phyloP scores from a whole-genome alignment of 2,888 invertebrate genomes.

The Orthonevra nobilis region DNA sequence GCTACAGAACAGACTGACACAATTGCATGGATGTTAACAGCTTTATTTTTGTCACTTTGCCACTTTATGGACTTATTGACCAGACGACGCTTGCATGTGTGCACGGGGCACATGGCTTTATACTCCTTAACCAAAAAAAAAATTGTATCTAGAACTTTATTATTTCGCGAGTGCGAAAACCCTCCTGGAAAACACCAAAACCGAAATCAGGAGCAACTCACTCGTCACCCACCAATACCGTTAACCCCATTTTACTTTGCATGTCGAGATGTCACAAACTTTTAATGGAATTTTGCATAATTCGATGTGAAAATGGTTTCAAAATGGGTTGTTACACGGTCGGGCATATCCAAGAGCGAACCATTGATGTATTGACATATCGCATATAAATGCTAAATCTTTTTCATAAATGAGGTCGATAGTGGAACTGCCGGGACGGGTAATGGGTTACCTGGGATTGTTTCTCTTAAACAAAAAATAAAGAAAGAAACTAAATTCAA shows the following conservation, averaged over 20 bases:
- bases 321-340: slow-evolving; percentile 48
- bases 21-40: background rate
- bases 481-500: no score
- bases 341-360: slow-evolving; percentile 19
- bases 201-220: slow-evolving; percentile 11
- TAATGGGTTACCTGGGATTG: no score
- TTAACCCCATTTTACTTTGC: slow-evolving; percentile 52
- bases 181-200: slow-evolving; percentile 27
- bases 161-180: slow-evolving; percentile 17
- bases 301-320: slow-evolving; percentile 63
- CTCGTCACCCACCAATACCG: slow-evolving; percentile 2
- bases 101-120: background rate
- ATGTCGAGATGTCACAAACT: slow-evolving; percentile 68
- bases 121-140: slow-evolving; percentile 11
- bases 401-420: no score
- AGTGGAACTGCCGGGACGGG: no score
- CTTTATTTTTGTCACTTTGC: slow-evolving; percentile 21
- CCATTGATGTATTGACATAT: slow-evolving; percentile 54
- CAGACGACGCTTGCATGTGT: slow-evolving; percentile 1
- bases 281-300: slow-evolving; percentile 69
- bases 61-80: no score
- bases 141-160: slow-evolving; percentile 58
- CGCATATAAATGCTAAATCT: slow-evolving; percentile 56
- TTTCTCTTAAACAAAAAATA: no score
- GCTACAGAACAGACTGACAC: background rate